These are phyloP conservation scores for Drosophila nasuta DNA, from an alignment of 1,140 invertebrate genomes.

Conservation along the genomic window DNA sequence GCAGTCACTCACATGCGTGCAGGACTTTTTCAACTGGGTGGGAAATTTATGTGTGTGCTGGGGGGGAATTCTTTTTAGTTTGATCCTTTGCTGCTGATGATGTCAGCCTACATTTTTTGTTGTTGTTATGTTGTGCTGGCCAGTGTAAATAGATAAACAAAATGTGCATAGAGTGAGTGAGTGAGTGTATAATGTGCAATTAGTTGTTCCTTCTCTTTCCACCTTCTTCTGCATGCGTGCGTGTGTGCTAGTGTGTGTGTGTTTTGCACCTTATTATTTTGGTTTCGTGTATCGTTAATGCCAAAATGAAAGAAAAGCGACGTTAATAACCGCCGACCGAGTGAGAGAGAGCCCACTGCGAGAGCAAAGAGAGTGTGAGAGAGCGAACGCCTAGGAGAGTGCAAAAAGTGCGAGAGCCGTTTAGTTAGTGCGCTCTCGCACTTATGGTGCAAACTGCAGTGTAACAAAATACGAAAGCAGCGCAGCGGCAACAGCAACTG, in stretches of 20 bases:
- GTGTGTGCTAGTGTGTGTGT: background rate
- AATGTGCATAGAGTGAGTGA: conserved; percentile 9
- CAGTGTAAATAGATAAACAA: conserved; percentile 5
- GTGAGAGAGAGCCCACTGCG: conserved; percentile 1
- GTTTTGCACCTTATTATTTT: conserved; percentile 40
- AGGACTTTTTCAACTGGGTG: background rate
- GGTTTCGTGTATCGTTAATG: conserved; percentile 44
- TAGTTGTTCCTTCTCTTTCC: conserved; percentile 1
- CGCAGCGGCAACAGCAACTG: background rate
- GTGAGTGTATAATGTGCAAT: conserved; percentile 6
- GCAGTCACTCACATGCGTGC: background rate
- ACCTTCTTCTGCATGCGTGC: background rate
- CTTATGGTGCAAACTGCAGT: conserved; percentile 39
- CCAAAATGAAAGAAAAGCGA: conserved; percentile 49
- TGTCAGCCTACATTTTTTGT: conserved; percentile 31
- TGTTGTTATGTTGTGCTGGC: conserved; percentile 4
- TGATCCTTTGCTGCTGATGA: conserved; percentile 11
- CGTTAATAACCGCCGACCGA: conserved; percentile 39
- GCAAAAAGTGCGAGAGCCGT: conserved; percentile 10
- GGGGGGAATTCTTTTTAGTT: background rate
- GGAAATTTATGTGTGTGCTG: background rate
- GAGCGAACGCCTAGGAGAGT: background rate
- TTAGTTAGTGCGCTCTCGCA: background rate
- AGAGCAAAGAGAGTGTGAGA: conserved; percentile 13
- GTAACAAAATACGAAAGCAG: conserved; percentile 35